Evolutionary conservation across 2,113 vertebrate genomes (phyloP).

Genomic region (Notarius quadriscutis): DNA sequence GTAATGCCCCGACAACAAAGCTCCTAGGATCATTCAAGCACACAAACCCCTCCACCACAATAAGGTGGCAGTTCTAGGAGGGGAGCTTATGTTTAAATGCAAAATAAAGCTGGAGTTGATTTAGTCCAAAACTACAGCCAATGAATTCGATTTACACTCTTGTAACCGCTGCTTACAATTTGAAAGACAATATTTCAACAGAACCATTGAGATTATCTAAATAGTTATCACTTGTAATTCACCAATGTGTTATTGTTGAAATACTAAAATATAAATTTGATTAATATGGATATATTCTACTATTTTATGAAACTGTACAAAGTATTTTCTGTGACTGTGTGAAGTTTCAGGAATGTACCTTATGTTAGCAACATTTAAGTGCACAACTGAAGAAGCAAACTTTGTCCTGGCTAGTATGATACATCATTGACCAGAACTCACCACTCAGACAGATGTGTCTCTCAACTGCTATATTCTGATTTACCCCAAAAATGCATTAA

Average conservation of each 20-base stretch:
- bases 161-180: background rate
- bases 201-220: too few species aligned
- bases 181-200: background rate
- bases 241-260: too few species aligned
- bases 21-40: too few species aligned
- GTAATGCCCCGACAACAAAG: background rate
- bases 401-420: background rate
- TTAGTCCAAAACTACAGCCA: background rate
- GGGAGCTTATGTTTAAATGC: too few species aligned
- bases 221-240: background rate
- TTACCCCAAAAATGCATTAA: background rate
- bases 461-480: background rate
- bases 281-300: background rate
- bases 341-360: background rate
- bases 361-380: background rate
- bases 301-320: background rate
- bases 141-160: background rate
- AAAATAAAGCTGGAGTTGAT: background rate
- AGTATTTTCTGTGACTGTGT: background rate
- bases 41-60: too few species aligned
- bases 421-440: background rate
- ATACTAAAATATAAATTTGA: background rate
- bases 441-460: background rate
- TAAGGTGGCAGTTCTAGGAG: background rate
- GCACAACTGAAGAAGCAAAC: background rate